phyloP scores from a whole-genome alignment of 1,140 invertebrate species.

The Drosophila sucinea region DNA sequence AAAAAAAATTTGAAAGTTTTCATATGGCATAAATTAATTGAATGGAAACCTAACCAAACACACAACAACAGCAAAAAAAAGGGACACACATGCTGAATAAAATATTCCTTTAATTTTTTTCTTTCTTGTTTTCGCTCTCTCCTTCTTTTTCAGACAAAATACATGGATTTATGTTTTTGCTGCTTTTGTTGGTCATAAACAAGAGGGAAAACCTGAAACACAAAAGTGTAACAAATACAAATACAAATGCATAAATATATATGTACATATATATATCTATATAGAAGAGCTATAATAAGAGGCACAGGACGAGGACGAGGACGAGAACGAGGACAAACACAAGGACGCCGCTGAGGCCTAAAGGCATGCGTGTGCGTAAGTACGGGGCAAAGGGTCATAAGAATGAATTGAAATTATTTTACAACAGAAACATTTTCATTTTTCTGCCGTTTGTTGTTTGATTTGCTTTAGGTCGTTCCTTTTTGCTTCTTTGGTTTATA shows the following conservation, averaged over 20 bases:
- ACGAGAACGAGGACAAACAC: slow-evolving; percentile 27
- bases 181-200: slow-evolving; percentile 45
- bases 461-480: slow-evolving; percentile 46
- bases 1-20: slow-evolving; percentile 25
- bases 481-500: slow-evolving; percentile 18
- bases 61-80: slow-evolving; percentile 1
- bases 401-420: slow-evolving; percentile 78
- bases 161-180: slow-evolving; percentile 30
- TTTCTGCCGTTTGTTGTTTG: slow-evolving; percentile 59
- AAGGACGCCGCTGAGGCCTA: slow-evolving; percentile 15
- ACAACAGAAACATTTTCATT: slow-evolving; percentile 70
- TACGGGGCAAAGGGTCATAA: slow-evolving; percentile 23
- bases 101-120: slow-evolving; percentile 14
- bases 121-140: slow-evolving; percentile 1
- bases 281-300: not conserved
- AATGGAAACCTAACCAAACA: slow-evolving; percentile 27
- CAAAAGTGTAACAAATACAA: slow-evolving; percentile 27
- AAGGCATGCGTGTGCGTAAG: slow-evolving; percentile 59
- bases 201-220: slow-evolving; percentile 47
- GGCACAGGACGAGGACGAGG: not conserved
- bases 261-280: not conserved
- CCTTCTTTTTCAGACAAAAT: slow-evolving; percentile 28
- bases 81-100: slow-evolving; percentile 23
- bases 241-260: slow-evolving; percentile 4
- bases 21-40: slow-evolving; percentile 49